Evolutionary conservation across 1,140 invertebrate species (phyloP).

Genomic region (Bombus pascuorum): DNA sequence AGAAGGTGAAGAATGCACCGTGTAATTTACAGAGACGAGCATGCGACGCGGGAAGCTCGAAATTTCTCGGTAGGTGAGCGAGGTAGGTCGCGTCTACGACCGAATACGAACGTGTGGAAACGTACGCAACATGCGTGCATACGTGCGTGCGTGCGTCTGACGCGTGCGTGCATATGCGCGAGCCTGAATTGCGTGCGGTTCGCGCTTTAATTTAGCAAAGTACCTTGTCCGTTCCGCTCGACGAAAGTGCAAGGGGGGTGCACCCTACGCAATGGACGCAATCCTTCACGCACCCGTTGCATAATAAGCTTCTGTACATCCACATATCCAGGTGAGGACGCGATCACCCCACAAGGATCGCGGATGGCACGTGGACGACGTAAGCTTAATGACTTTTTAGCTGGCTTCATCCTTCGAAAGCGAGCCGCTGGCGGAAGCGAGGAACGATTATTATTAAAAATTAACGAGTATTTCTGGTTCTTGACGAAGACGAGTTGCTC

Average conservation of each 20-base stretch:
- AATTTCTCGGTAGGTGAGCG: slow-evolving; percentile 37
- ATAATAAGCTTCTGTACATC: not conserved
- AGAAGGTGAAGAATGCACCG: slow-evolving; percentile 57
- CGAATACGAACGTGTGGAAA: not conserved
- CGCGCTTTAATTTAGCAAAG: slow-evolving; percentile 74
- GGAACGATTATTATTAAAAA: not conserved
- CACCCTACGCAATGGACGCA: slow-evolving; percentile 41
- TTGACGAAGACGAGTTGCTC: not conserved
- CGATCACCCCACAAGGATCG: slow-evolving; percentile 11
- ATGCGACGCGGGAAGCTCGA: not conserved
- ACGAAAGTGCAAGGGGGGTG: slow-evolving; percentile 40
- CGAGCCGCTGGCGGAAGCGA: slow-evolving; percentile 23
- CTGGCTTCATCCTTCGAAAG: not conserved
- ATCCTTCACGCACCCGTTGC: slow-evolving; percentile 50
- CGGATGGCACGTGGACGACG: slow-evolving; percentile 39
- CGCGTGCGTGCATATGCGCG: slow-evolving; percentile 46
- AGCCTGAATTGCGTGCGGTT: slow-evolving; percentile 63
- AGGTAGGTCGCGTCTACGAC: not conserved
- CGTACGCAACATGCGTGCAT: slow-evolving; percentile 17
- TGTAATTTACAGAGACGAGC: slow-evolving; percentile 51
- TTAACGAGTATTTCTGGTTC: not conserved
- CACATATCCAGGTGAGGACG: slow-evolving; percentile 47
- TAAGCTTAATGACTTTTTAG: slow-evolving; percentile 38
- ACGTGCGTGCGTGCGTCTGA: slow-evolving; percentile 44
- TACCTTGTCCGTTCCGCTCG: slow-evolving; percentile 69